Evolutionary conservation across 2,113 vertebrate species (phyloP).

Genomic region (Thamnaconus septentrionalis): DNA sequence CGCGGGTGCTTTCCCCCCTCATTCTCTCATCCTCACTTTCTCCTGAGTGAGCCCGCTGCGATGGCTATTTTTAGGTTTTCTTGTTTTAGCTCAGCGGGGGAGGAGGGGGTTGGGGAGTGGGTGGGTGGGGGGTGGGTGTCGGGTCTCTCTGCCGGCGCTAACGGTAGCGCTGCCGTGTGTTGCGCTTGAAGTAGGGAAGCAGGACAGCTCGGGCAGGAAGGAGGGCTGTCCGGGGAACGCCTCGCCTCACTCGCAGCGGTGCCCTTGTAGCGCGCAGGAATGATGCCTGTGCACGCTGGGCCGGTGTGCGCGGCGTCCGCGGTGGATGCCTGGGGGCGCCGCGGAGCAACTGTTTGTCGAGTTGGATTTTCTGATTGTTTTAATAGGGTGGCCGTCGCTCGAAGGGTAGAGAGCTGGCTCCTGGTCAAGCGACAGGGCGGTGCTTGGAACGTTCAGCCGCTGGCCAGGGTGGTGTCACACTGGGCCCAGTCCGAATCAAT

Average conservation of each 20-base stretch:
- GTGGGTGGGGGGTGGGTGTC: conserved; percentile 19
- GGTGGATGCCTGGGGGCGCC: neutral
- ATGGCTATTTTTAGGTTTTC: conserved; percentile 76
- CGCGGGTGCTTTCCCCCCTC: conserved; percentile 69
- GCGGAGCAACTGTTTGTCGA: conserved; percentile 3
- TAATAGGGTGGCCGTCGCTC: neutral
- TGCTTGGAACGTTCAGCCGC: conserved; percentile 1
- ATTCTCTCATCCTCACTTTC: conserved; percentile 43
- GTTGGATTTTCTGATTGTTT: conserved; percentile 17
- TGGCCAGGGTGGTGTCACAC: neutral
- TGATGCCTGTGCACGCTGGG: conserved; percentile 20
- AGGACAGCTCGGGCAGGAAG: conserved; percentile 15
- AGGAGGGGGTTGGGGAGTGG: conserved; percentile 19
- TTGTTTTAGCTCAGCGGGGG: conserved; percentile 61
- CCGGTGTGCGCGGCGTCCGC: neutral
- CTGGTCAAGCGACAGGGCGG: conserved; percentile 8
- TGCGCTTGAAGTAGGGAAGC: conserved; percentile 44
- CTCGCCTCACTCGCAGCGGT: conserved; percentile 25
- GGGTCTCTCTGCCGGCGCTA: conserved; percentile 25
- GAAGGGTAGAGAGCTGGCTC: conserved; percentile 14
- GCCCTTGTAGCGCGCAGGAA: conserved; percentile 37
- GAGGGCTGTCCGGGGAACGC: conserved; percentile 18
- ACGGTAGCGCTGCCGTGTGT: conserved; percentile 24
- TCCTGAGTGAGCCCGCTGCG: conserved; percentile 58
- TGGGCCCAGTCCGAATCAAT: too few relatives aligned